Conservation (phyloP, 2,797 vertebrate genomes). For the Lophotriccus pileatus region DNA sequence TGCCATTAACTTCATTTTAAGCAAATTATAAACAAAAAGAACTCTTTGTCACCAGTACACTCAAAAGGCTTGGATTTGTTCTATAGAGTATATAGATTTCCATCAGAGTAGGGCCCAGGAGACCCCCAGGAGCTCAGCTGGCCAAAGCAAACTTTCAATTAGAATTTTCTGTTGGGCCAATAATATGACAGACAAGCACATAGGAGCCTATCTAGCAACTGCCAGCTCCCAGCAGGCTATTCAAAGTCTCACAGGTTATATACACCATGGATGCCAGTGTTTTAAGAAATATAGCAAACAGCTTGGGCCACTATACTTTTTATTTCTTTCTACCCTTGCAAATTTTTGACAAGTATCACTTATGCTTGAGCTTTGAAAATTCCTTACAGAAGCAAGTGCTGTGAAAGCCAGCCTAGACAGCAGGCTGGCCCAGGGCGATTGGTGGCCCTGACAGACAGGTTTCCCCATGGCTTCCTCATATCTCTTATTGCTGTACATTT, state of each 20-base stretch:
- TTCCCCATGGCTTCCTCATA: not conserved
- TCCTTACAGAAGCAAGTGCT: not conserved
- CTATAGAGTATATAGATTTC: not conserved
- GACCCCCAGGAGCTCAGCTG: not conserved
- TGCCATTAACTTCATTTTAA: not conserved
- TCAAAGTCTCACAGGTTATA: not conserved
- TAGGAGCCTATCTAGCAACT: not conserved
- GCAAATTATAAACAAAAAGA: not conserved
- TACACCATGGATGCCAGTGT: not conserved
- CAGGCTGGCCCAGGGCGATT: not conserved
- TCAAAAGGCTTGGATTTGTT: not conserved
- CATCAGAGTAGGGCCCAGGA: not conserved
- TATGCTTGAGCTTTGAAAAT: fast-evolving
- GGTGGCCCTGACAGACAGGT: not conserved
- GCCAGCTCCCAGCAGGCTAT: not conserved
- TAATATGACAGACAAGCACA: not conserved
- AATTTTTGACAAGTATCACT: not conserved
- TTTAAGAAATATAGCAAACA: not conserved
- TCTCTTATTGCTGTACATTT: not conserved
- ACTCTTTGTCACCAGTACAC: not conserved
- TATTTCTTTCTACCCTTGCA: not conserved
- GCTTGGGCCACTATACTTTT: not conserved
- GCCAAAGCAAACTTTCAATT: not conserved
- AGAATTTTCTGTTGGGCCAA: not conserved
- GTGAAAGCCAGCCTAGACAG: not conserved